Base-by-base conservation (phyloP, 1,140 invertebrate species). In the Hesperophylax magnus region DNA sequence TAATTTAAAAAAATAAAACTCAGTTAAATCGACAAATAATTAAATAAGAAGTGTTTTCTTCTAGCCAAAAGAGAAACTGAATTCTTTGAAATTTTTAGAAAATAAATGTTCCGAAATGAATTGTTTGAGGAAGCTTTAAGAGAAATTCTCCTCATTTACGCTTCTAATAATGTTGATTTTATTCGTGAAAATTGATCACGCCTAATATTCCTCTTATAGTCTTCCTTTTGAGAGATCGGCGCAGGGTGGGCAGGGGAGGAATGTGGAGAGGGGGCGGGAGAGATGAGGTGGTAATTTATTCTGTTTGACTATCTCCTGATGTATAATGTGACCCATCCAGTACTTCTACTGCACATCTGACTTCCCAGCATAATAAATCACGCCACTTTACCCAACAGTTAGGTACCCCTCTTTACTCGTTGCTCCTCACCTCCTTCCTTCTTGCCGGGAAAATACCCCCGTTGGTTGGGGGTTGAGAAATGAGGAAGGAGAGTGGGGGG, bases 361-460 rank as follows among this genome's bases (percentile, higher is more conserved):
- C 22, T 52, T 71, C 34, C 39, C 7, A 52, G 67, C 67, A 71
- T 71, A 47, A 71, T 71, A 71, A 71, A 71, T 71, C 67, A 20
- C n/a, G 67, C 67, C 67, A 52, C 63, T 20, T 52, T 20, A 71
- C 39, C 31, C 22, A 17, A n/a, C 63, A 67, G 24, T 67, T 34
- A 6, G 18, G 18, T 15, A n/a, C 31, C 63, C 63, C 17, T 67
- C 63, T 24, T 47, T 20, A 20, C 58, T 61, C n/a, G 9, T 47
- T 47, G 9, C 34, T 9, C 9, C 34, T 9, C 7, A 6, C 9
- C 39, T 47, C 9, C 11, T 27, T 27, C 27, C 27, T 27, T 27
- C 27, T 14, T 14, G 39, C 39, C 11, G 39, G 34, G 2, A 39
- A 39, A 9, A 39, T 39, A 39, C 39, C 39, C 6, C 11, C 39